A percentile compares a stretch with the other conserved stretches of the same genome.
Evolutionary conservation across 2,113 vertebrate species (phyloP).

Genomic region (Neotoma lepida): DNA sequence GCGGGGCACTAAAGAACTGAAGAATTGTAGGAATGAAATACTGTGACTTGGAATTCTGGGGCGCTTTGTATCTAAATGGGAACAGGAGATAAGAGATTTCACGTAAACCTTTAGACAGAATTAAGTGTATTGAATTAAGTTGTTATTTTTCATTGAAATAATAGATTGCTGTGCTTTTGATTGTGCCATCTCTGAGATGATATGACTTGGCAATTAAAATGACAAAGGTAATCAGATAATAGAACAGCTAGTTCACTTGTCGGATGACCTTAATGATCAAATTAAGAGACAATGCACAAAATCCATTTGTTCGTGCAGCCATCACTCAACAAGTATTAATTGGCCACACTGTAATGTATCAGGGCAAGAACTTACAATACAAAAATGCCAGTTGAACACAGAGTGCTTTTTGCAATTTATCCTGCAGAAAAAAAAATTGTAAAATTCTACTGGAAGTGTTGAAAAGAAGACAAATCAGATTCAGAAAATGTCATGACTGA

Average conservation of each 20-base stretch:
- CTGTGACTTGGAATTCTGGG: not conserved
- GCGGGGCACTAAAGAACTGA: not conserved
- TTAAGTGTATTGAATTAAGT: not conserved
- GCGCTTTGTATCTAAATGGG: not conserved
- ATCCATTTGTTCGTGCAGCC: not conserved
- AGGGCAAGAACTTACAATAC: slow-evolving; percentile 42
- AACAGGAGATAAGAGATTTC: not conserved
- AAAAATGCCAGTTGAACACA: slow-evolving; percentile 57
- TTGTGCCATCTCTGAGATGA: not conserved
- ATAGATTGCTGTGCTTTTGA: slow-evolving; percentile 30
- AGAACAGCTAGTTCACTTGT: slow-evolving; percentile 12
- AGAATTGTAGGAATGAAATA: not conserved
- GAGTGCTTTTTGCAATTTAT: slow-evolving; percentile 61
- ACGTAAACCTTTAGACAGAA: not conserved
- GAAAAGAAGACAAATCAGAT: slow-evolving; percentile 65
- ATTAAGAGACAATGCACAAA: slow-evolving; percentile 8
- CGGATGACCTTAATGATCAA: slow-evolving; percentile 15
- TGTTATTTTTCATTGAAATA: slow-evolving; percentile 31
- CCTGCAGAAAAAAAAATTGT: not conserved
- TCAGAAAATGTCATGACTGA: slow-evolving; percentile 67
- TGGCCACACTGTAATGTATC: slow-evolving; percentile 37
- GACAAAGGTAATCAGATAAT: slow-evolving; percentile 44
- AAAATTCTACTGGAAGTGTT: slow-evolving; percentile 38
- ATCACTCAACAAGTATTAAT: slow-evolving; percentile 64
- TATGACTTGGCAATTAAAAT: slow-evolving; percentile 50